Conservation (phyloP, 1,140 invertebrate species). For the Globodera rostochiensis region DNA sequence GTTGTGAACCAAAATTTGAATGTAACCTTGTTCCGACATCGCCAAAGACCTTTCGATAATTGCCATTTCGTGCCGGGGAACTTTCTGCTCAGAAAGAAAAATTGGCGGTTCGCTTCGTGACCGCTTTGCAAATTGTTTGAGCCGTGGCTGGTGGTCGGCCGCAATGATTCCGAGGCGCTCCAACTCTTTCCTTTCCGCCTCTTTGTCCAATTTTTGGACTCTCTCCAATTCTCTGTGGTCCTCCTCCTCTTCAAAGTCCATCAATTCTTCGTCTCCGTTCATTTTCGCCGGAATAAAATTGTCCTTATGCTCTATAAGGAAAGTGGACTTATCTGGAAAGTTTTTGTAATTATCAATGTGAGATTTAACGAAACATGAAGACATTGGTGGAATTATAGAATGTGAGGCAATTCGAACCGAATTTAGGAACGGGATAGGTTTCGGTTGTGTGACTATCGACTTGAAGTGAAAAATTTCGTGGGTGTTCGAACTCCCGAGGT, state of each 20-base stretch:
- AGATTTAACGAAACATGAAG: background rate
- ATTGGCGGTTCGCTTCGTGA: background rate
- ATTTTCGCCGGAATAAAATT: background rate
- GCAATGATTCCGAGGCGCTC: background rate
- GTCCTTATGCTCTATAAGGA: background rate
- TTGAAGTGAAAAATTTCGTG: background rate
- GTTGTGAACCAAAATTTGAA: background rate
- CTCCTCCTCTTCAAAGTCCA: background rate
- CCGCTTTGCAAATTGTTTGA: background rate
- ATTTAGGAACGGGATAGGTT: too few relatives aligned
- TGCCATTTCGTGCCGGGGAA: background rate
- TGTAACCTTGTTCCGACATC: background rate
- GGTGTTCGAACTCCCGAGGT: background rate
- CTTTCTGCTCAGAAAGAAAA: background rate
- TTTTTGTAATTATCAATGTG: background rate
- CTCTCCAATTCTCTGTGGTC: background rate
- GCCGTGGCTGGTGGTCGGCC: background rate
- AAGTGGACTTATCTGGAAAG: background rate
- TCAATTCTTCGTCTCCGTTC: background rate
- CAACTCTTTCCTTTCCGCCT: background rate
- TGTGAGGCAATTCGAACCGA: background rate
- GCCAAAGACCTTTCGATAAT: background rate
- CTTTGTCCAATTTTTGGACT: background rate
- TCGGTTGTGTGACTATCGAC: too few relatives aligned
- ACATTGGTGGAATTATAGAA: background rate